Evolutionary conservation across 2,888 invertebrate genomes (phyloP).

Genomic region (Oscheius onirici): DNA sequence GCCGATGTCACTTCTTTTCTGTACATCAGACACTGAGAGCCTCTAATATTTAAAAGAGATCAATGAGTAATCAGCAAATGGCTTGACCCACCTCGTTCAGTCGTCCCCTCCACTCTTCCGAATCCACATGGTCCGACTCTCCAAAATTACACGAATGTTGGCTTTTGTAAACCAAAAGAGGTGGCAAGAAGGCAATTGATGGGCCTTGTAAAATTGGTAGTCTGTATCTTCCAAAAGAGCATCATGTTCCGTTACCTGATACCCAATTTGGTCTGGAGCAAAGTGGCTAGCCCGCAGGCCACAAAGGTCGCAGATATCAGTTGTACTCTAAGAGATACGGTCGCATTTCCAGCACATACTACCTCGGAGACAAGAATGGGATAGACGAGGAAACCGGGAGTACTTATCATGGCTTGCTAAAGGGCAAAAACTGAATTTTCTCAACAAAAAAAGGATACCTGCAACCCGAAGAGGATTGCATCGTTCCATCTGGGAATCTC

Average conservation of each 20-base stretch:
- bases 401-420: conserved; percentile 66
- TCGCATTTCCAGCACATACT: conserved; percentile 60
- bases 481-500: conserved; percentile 3
- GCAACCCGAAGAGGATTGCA: conserved; percentile 4
- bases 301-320: conserved; percentile 64
- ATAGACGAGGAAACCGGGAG: conserved; percentile 61
- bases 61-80: too few relatives aligned
- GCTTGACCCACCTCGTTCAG: conserved; percentile 21
- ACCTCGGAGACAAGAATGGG: conserved; percentile 61
- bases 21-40: too few relatives aligned
- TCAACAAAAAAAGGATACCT: not conserved
- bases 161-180: conserved; percentile 51
- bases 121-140: conserved; percentile 50
- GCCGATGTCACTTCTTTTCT: conserved; percentile 21
- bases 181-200: conserved; percentile 67
- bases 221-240: not conserved
- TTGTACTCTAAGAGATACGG: conserved; percentile 56
- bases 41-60: too few relatives aligned
- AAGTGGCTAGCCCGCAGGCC: conserved; percentile 60
- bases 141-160: conserved; percentile 49
- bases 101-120: conserved; percentile 49
- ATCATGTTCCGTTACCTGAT: conserved; percentile 41
- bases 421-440: not conserved
- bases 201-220: conserved; percentile 68
- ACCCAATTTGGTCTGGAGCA: conserved; percentile 65